A percentile compares a stretch with the other conserved stretches of the same genome.
Conservation (phyloP, 2,113 vertebrate genomes). For the Leptocoma aspasia region DNA sequence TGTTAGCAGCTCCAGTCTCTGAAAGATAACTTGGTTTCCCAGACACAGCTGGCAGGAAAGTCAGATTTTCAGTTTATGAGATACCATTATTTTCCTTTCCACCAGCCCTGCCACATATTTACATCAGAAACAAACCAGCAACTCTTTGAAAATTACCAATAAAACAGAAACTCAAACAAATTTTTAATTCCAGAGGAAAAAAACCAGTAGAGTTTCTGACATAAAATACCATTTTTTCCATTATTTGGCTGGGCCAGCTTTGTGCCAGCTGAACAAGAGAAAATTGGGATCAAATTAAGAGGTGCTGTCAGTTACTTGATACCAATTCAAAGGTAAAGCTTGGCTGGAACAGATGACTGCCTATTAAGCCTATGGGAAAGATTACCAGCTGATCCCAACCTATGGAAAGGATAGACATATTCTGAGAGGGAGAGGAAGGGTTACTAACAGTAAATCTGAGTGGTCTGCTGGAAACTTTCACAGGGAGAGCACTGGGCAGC, state of each 20-base stretch:
- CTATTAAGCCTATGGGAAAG: neutral
- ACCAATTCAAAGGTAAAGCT: neutral
- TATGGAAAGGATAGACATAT: neutral
- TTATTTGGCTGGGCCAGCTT: neutral
- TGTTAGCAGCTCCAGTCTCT: neutral
- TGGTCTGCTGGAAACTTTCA: neutral
- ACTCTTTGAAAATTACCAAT: neutral
- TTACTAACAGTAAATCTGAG: neutral
- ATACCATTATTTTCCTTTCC: neutral
- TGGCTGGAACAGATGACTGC: neutral
- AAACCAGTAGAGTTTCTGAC: neutral
- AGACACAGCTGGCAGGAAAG: neutral
- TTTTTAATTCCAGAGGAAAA: neutral
- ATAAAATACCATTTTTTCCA: neutral
- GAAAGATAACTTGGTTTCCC: neutral
- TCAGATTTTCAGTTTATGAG: neutral
- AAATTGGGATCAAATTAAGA: neutral
- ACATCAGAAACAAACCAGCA: neutral
- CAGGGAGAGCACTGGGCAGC: neutral
- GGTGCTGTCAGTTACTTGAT: neutral
- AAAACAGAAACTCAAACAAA: neutral
- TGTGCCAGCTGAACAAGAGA: neutral
- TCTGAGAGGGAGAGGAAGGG: neutral
- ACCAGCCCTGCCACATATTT: accelerated
- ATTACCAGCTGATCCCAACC: accelerated